These are phyloP conservation scores for Condylura cristata DNA, from an alignment of 2,113 vertebrate species.

Conservation along the genomic window DNA sequence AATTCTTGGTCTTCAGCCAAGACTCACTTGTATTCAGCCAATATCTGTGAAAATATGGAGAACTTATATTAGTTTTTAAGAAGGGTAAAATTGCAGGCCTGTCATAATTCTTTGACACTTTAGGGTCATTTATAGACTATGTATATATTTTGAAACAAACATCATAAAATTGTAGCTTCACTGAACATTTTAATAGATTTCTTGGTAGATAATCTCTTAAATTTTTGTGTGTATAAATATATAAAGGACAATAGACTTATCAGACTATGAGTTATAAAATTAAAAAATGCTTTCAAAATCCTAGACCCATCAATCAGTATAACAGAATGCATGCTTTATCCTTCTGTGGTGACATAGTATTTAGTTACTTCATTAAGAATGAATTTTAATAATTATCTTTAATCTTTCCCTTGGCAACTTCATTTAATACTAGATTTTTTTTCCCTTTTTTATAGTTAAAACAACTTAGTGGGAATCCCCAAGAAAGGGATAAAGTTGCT, in stretches of 20 bases:
- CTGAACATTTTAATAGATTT: constrained; percentile 14
- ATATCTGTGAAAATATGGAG: not conserved
- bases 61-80: not conserved
- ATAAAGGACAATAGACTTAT: not conserved
- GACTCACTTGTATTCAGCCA: not conserved
- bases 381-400: constrained; percentile 47
- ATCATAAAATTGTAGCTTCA: constrained; percentile 44
- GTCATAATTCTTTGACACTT: not conserved
- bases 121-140: not conserved
- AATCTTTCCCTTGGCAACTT: constrained; percentile 29
- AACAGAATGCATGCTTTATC: not conserved
- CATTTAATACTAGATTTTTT: constrained; percentile 1
- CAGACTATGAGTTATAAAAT: constrained; percentile 7
- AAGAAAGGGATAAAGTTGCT: not conserved
- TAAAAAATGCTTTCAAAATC: not conserved
- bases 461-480: not conserved
- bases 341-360: not conserved
- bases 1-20: not conserved
- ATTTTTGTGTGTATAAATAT: not conserved
- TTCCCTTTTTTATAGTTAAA: constrained; percentile 53
- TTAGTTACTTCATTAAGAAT: constrained; percentile 24
- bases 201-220: not conserved
- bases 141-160: constrained; percentile 35
- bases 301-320: not conserved
- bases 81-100: not conserved